Conservation (phyloP, 2,113 vertebrate species). For the Phyllostomus discolor region DNA sequence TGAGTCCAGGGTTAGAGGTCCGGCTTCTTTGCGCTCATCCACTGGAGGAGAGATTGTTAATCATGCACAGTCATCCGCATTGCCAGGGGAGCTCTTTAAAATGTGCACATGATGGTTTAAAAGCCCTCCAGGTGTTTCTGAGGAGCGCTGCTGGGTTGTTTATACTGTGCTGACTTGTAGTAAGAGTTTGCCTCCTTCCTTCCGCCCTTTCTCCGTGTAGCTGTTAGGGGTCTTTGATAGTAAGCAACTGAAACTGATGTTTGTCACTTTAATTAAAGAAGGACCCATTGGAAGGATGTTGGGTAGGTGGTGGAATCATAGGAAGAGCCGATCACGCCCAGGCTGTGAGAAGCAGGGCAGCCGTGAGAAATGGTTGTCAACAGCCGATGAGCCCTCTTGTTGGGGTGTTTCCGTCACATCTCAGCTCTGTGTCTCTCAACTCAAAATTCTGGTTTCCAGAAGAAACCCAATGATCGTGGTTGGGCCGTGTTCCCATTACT, state of each 20-base stretch:
- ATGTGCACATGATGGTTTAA: neutral
- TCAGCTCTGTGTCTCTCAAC: neutral
- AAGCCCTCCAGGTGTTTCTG: neutral
- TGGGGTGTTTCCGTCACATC: neutral
- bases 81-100: neutral
- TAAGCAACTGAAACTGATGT: neutral
- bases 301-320: neutral
- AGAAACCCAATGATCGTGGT: neutral
- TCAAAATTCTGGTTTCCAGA: neutral
- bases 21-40: neutral
- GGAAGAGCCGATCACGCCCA: neutral
- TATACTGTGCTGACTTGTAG: neutral
- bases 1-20: neutral
- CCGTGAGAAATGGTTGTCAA: neutral
- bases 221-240: neutral
- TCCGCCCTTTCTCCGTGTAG: neutral
- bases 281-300: neutral
- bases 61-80: neutral
- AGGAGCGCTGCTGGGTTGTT: neutral
- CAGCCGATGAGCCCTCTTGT: neutral
- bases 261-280: neutral
- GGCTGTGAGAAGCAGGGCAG: neutral
- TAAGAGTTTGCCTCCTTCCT: neutral
- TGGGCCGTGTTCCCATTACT: neutral
- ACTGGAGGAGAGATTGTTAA: neutral